Percentiles rank a stretch among this genome's conserved stretches.
phyloP scores from a whole-genome alignment of 1,140 invertebrate species.

The Ylistrum balloti region DNA sequence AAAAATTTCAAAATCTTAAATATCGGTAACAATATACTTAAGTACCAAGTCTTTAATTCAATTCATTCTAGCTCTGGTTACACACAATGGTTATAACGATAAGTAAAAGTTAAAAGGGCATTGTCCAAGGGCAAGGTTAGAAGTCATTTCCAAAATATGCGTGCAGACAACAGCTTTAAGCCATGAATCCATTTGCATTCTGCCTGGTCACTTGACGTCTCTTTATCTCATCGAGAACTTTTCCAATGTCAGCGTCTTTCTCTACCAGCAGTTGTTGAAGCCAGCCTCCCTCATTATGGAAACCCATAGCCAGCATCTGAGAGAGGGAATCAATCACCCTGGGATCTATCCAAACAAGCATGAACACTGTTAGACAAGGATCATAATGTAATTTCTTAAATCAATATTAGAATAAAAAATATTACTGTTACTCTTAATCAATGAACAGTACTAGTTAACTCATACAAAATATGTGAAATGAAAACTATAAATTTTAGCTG shows the following conservation, averaged over 20 bases:
- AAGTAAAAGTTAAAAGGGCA: neutral
- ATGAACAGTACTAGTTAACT: no score
- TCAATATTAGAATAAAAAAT: no score
- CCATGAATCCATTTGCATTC: slow-evolving; percentile 62
- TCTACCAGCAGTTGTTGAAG: slow-evolving; percentile 85
- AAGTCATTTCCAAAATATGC: neutral
- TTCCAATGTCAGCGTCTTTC: slow-evolving; percentile 88
- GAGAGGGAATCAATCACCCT: slow-evolving; percentile 82
- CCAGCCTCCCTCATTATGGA: slow-evolving; percentile 88
- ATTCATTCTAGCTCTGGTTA: neutral
- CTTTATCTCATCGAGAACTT: slow-evolving; percentile 87
- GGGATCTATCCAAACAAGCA: slow-evolving; percentile 67
- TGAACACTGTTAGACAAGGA: no score
- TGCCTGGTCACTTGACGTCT: slow-evolving; percentile 53
- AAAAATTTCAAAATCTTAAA: neutral
- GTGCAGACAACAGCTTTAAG: slow-evolving; percentile 50
- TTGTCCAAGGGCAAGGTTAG: slow-evolving; percentile 20
- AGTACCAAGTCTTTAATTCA: neutral
- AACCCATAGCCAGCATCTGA: slow-evolving; percentile 92
- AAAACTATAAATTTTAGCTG: no score
- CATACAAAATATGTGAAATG: no score
- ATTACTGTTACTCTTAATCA: no score
- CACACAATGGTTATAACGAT: neutral
- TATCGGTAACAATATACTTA: neutral
- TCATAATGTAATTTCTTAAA: no score